Evolutionary conservation across 2,888 invertebrate species (phyloP).

Genomic region (Agapostemon virescens): DNA sequence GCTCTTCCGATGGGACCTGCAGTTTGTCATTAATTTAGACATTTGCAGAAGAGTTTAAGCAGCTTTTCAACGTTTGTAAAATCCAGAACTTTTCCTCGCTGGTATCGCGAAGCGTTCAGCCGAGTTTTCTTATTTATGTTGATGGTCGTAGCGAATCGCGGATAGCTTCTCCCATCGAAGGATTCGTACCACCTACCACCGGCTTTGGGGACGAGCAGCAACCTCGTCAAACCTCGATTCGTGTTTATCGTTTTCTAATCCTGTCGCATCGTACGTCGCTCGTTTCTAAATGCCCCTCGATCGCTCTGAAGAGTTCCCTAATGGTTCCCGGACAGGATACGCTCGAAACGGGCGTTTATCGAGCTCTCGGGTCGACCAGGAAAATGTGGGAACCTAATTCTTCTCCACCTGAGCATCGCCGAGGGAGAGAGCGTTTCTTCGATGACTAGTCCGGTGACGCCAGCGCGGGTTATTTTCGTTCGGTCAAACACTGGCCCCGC

Average conservation of each 20-base stretch:
- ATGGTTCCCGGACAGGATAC: background rate
- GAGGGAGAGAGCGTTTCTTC: slow-evolving; percentile 5
- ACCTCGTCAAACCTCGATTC: background rate
- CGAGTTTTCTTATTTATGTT: background rate
- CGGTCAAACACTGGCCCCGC: slow-evolving; percentile 29
- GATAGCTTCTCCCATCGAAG: no score
- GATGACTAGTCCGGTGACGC: slow-evolving; percentile 28
- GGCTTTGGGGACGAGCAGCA: background rate
- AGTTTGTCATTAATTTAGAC: no score
- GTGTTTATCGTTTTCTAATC: background rate
- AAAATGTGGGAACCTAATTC: slow-evolving; percentile 1
- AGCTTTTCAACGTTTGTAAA: no score
- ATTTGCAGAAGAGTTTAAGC: no score
- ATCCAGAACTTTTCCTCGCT: no score
- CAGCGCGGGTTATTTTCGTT: slow-evolving; percentile 27
- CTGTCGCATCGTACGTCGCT: background rate
- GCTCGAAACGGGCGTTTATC: background rate
- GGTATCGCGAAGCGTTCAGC: no score
- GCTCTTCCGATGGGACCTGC: no score
- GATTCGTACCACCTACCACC: no score
- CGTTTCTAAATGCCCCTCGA: background rate
- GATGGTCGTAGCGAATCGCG: background rate
- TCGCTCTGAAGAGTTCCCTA: background rate
- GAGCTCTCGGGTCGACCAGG: background rate
- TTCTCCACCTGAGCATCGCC: background rate